Evolutionary conservation across 2,797 vertebrate genomes (phyloP).

Genomic region (Tenualosa ilisha): DNA sequence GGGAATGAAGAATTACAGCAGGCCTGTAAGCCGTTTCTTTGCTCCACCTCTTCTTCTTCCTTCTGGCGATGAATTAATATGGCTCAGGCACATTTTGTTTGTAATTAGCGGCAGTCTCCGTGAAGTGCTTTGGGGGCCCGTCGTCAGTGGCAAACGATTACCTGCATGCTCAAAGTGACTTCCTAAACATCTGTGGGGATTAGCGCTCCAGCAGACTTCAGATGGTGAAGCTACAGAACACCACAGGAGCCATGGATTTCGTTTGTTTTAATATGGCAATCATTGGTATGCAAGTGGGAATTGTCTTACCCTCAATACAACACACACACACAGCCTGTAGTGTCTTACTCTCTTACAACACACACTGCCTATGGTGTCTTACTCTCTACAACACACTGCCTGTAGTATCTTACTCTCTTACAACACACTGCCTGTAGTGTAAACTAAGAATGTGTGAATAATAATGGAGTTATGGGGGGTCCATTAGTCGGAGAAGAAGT

Average conservation of each 20-base stretch:
- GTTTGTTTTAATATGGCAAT: slow-evolving; percentile 46
- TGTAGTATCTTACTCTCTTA: background rate
- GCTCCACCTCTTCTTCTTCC: slow-evolving; percentile 26
- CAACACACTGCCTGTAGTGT: background rate
- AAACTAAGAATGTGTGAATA: background rate
- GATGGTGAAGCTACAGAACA: slow-evolving; percentile 27
- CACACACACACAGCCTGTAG: slow-evolving; percentile 7
- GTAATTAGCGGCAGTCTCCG: slow-evolving; percentile 48
- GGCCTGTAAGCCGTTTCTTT: slow-evolving; percentile 15
- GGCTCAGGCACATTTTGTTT: slow-evolving; percentile 48
- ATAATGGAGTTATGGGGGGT: background rate
- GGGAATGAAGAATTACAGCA: background rate
- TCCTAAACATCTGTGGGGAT: slow-evolving; percentile 44
- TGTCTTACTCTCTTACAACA: no score
- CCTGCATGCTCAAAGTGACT: slow-evolving; percentile 43
- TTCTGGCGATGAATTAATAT: slow-evolving; percentile 37
- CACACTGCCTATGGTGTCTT: no score
- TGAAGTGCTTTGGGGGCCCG: slow-evolving; percentile 37
- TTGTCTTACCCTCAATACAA: slow-evolving; percentile 20
- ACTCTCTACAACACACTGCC: slow-evolving; percentile 1
- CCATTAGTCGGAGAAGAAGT: background rate
- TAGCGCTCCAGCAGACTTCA: slow-evolving; percentile 38
- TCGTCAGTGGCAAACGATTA: slow-evolving; percentile 42
- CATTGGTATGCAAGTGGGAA: slow-evolving; percentile 35
- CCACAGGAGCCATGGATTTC: slow-evolving; percentile 39